Conservation (phyloP, 2,113 vertebrate species). For the Mungos mungo region DNA sequence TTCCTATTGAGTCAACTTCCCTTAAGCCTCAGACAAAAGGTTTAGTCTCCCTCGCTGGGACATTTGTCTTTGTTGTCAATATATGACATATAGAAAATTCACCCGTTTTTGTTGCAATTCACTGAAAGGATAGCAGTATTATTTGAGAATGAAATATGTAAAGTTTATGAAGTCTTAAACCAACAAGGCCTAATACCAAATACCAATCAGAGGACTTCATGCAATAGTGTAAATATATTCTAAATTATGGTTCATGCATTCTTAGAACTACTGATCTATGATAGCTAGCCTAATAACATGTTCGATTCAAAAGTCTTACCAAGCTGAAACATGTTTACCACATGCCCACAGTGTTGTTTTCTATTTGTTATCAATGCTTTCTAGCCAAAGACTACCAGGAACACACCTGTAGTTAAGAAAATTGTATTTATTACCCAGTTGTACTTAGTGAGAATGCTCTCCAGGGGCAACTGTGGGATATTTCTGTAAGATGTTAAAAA, state of each 20-base stretch:
- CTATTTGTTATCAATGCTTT: not conserved
- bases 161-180: not conserved
- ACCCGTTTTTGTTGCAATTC: not conserved
- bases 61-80: not conserved
- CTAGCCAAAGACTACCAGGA: not conserved
- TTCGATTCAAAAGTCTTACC: not conserved
- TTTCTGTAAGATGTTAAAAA: not conserved
- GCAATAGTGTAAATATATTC: not conserved
- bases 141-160: not conserved
- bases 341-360: not conserved
- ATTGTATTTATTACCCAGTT: not conserved
- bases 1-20: not conserved
- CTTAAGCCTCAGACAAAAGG: not conserved
- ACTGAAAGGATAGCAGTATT: not conserved
- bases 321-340: not conserved
- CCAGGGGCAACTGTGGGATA: fast-evolving
- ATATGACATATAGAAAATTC: not conserved
- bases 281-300: not conserved
- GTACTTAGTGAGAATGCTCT: not conserved
- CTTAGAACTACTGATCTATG: not conserved
- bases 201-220: not conserved
- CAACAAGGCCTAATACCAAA: not conserved
- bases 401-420: not conserved
- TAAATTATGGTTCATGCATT: not conserved
- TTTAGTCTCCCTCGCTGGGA: not conserved